Conservation (phyloP, 2,797 vertebrate species). For the Etheostoma perlongum region DNA sequence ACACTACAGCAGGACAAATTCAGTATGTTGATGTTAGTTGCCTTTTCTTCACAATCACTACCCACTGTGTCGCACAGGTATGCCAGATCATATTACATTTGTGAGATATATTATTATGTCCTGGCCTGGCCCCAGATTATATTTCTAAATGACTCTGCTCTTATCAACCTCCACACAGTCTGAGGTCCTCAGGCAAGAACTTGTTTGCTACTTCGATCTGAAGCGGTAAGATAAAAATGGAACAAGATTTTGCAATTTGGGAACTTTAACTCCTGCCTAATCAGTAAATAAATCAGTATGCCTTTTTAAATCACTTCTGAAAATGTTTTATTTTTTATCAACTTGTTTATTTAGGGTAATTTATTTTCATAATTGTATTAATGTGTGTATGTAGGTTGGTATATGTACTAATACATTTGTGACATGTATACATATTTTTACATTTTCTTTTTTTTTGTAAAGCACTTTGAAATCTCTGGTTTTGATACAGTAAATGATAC, state of each 20-base stretch:
- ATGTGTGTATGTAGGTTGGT: not conserved
- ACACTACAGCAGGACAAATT: conserved; percentile 44
- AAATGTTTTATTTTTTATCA: not conserved
- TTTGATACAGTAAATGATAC: not conserved
- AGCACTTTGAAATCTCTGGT: not conserved
- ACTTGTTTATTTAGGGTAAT: not conserved
- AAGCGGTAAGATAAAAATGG: not conserved
- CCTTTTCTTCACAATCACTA: not conserved
- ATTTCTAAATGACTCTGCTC: not conserved
- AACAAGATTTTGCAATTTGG: not conserved
- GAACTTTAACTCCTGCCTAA: not conserved
- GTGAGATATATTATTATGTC: not conserved
- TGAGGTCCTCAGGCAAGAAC: not conserved
- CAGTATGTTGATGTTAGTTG: not conserved
- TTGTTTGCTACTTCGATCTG: not conserved
- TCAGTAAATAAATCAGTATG: not conserved
- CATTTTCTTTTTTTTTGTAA: not conserved
- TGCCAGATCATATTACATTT: not conserved
- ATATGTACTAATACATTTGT: not conserved
- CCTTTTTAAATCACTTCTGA: not conserved
- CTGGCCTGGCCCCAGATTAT: not conserved
- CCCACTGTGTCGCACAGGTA: not conserved
- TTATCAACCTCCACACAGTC: not conserved
- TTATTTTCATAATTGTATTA: not conserved
- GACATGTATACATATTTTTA: not conserved